These are phyloP conservation scores for Pyrochroa serraticornis DNA, from an alignment of 2,888 invertebrate species.

Conservation along the genomic window DNA sequence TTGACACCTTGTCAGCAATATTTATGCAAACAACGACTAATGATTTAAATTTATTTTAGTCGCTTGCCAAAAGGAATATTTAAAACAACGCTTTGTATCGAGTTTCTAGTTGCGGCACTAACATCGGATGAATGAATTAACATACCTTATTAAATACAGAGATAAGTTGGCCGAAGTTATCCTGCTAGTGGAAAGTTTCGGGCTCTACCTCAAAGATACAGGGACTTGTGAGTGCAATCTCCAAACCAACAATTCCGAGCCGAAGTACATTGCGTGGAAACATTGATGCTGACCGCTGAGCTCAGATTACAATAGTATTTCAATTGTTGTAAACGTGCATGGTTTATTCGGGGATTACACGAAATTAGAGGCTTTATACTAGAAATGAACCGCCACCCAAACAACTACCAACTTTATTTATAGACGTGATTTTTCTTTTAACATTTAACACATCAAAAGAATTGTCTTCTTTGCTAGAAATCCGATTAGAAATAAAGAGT, in stretches of 20 bases:
- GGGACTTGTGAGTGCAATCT: slow-evolving; percentile 50
- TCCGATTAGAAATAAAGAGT: slow-evolving; percentile 34
- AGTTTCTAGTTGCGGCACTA: slow-evolving; percentile 6
- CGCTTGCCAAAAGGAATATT: slow-evolving; percentile 2
- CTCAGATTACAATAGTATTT: slow-evolving; percentile 56
- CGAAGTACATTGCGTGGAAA: slow-evolving; percentile 57
- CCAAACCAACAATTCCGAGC: slow-evolving; percentile 52
- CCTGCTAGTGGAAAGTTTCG: slow-evolving; percentile 51
- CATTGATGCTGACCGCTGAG: slow-evolving; percentile 57
- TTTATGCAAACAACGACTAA: slow-evolving; percentile 11
- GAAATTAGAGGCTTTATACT: slow-evolving; percentile 27
- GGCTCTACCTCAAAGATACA: slow-evolving; percentile 53
- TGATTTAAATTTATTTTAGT: slow-evolving; percentile 22
- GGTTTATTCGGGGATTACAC: slow-evolving; percentile 31
- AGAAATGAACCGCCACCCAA: slow-evolving; percentile 10
- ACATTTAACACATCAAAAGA: slow-evolving; percentile 31
- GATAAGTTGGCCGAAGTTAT: slow-evolving; percentile 51
- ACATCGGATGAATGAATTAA: slow-evolving; percentile 27
- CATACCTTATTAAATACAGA: slow-evolving; percentile 39
- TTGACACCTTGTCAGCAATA: slow-evolving; percentile 23
- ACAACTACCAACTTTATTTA: slow-evolving; percentile 3
- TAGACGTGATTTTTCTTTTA: slow-evolving; percentile 11
- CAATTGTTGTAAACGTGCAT: slow-evolving; percentile 46
- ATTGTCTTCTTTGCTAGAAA: slow-evolving; percentile 27
- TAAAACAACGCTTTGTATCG: neutral